Evolutionary conservation across 2,113 vertebrate genomes (phyloP), one percentile per base, ranked within the genome.

Genomic region (Oncorhynchus clarkii): DNA sequence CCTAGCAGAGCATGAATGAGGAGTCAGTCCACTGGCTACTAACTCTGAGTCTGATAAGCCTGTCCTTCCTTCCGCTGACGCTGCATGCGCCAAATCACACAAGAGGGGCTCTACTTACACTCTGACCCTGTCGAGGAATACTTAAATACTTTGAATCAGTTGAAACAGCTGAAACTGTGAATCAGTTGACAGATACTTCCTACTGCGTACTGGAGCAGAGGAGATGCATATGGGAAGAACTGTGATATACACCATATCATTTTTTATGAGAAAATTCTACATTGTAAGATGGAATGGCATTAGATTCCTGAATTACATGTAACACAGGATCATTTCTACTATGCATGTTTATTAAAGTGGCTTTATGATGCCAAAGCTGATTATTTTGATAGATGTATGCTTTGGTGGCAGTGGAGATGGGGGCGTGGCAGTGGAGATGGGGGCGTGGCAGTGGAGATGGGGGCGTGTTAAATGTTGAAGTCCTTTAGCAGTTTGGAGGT

Each of bases 81-180:
- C 80, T 72, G 67, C 59, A n/a, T 62, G 59, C 24, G n/a, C 18
- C 13, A 71, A 13, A 79, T 57, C 76, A 24, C 48, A 18, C 67
- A 72, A 14, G 65, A 69, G 66, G 8, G 54, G 76, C 45, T 81
- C 75, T 54, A 18, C 16, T 18, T 54, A 16, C 51, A 54, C 51
- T 54, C 51, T 77, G 83, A 86, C 80, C 87, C 76, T 68, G 78
- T 84, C 81, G 24, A 51, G 69, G 39, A 74, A 45, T 66, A 45
- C 81, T 1, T 2, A 12, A 75, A 80, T 65, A 78, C 78, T n/a
- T n/a, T n/a, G n/a, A n/a, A n/a, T n/a, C n/a, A n/a, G n/a, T n/a
- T n/a, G n/a, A n/a, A n/a, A 85, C 29, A 82, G 80, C 85, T 85
- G 81, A 83, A 80, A 70, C 54, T 69, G 3, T 13, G n/a, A 83